phyloP scores from a whole-genome alignment of 2,797 vertebrate species.

The Glossophaga mutica region DNA sequence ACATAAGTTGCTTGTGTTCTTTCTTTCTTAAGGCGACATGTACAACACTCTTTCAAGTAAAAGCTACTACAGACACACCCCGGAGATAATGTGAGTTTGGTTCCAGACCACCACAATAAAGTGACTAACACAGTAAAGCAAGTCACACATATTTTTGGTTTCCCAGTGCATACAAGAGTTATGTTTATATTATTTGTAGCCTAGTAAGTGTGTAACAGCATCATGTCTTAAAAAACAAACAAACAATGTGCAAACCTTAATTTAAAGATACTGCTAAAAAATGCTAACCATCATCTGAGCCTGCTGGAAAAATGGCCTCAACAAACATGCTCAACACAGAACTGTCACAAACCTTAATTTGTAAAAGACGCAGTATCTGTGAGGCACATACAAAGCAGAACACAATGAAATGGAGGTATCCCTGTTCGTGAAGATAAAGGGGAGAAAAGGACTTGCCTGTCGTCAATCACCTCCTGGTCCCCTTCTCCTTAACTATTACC shows the following conservation, averaged over 20 bases:
- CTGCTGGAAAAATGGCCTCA: not conserved
- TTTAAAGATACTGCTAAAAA: not conserved
- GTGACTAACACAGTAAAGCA: not conserved
- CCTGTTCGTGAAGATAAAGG: constrained; percentile 50
- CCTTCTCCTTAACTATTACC: constrained; percentile 42
- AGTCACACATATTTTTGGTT: not conserved
- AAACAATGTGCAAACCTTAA: not conserved
- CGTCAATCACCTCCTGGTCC: not conserved
- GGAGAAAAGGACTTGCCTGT: not conserved
- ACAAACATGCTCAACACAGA: not conserved
- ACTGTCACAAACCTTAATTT: not conserved
- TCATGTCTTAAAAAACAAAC: not conserved
- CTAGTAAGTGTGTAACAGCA: not conserved
- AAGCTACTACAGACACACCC: not conserved
- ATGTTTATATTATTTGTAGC: not conserved
- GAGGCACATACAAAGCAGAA: not conserved
- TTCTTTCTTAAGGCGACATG: not conserved
- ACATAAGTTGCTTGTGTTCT: not conserved
- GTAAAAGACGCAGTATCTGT: not conserved
- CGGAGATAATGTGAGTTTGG: not conserved
- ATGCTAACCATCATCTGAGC: not conserved
- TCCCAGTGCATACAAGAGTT: not conserved
- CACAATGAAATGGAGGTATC: not conserved
- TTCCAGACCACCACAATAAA: not conserved
- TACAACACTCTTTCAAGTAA: not conserved